These are phyloP conservation scores for Drosophila cracens DNA, from an alignment of 2,888 invertebrate species.

Conservation along the genomic window DNA sequence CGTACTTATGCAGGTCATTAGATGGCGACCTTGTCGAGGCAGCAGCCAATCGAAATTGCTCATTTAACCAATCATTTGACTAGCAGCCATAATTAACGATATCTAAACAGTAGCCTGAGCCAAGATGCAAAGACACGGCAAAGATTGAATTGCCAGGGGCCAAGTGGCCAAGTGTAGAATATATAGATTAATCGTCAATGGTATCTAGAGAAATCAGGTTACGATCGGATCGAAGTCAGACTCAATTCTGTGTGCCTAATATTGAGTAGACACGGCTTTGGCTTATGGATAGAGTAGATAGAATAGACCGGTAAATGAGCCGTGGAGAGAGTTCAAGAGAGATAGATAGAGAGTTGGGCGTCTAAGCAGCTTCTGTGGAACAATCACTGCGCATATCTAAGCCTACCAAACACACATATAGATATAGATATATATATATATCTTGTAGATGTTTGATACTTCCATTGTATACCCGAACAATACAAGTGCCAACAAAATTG, in stretches of 20 bases:
- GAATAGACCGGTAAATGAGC: conserved; percentile 24
- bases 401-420: not conserved
- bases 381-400: conserved; percentile 17
- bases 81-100: conserved; percentile 54
- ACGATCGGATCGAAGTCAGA: conserved; percentile 61
- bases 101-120: conserved; percentile 41
- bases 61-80: conserved; percentile 58
- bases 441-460: conserved; percentile 1
- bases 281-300: conserved; percentile 18
- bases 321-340: conserved; percentile 1
- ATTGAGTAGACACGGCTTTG: conserved; percentile 46
- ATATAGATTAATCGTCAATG: conserved; percentile 20
- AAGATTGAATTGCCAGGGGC: conserved; percentile 14
- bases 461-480: not conserved
- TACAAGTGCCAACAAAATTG: conserved; percentile 41
- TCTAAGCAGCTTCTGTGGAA: conserved; percentile 62
- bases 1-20: conserved; percentile 54
- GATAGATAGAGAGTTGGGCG: conserved; percentile 10
- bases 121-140: conserved; percentile 1
- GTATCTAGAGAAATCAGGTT: conserved; percentile 65
- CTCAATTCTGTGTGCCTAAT: conserved; percentile 52
- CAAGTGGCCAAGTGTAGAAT: conserved; percentile 8
- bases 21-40: conserved; percentile 51
- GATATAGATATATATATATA: not conserved
- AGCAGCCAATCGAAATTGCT: conserved; percentile 24